A percentile compares a stretch with the other conserved stretches of the same genome.
phyloP scores from a whole-genome alignment of 2,797 vertebrate species.

The Sphaeramia orbicularis region DNA sequence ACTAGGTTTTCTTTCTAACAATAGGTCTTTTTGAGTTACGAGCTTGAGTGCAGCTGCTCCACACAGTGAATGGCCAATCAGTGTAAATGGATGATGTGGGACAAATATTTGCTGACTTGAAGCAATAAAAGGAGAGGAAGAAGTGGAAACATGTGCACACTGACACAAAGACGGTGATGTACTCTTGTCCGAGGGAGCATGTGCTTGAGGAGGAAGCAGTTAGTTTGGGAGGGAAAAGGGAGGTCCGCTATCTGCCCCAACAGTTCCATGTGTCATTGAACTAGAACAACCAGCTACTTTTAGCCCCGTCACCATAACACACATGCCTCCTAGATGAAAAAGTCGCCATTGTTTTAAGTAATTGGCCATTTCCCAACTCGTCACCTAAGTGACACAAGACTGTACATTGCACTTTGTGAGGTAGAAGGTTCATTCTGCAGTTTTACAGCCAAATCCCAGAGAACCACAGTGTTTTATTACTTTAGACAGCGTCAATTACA shows the following conservation, averaged over 20 bases:
- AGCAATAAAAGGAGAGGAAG: slow-evolving; percentile 44
- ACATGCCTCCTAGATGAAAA: slow-evolving; percentile 15
- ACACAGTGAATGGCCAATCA: slow-evolving; percentile 37
- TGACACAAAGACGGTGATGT: background rate
- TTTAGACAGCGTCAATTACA: background rate
- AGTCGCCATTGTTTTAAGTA: slow-evolving; percentile 19
- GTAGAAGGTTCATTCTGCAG: background rate
- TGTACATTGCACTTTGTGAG: slow-evolving; percentile 1
- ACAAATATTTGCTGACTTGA: slow-evolving; percentile 32
- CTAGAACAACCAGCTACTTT: slow-evolving; percentile 11
- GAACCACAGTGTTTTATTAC: slow-evolving; percentile 10
- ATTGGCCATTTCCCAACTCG: slow-evolving; percentile 9
- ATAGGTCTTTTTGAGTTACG: slow-evolving; percentile 17
- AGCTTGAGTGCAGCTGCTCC: slow-evolving; percentile 10
- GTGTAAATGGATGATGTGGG: slow-evolving; percentile 29
- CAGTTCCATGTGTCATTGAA: slow-evolving; percentile 29
- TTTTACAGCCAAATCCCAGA: slow-evolving; percentile 15
- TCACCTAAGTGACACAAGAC: background rate
- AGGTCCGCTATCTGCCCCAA: slow-evolving; percentile 1
- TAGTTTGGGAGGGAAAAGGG: background rate
- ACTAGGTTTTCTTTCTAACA: slow-evolving; percentile 17
- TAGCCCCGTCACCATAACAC: slow-evolving; percentile 13
- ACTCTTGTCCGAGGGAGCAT: slow-evolving; percentile 1
- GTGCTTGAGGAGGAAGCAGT: slow-evolving; percentile 14
- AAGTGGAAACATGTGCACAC: slow-evolving; percentile 15